phyloP scores from a whole-genome alignment of 1,140 invertebrate species.

The Drosophila arizonae region DNA sequence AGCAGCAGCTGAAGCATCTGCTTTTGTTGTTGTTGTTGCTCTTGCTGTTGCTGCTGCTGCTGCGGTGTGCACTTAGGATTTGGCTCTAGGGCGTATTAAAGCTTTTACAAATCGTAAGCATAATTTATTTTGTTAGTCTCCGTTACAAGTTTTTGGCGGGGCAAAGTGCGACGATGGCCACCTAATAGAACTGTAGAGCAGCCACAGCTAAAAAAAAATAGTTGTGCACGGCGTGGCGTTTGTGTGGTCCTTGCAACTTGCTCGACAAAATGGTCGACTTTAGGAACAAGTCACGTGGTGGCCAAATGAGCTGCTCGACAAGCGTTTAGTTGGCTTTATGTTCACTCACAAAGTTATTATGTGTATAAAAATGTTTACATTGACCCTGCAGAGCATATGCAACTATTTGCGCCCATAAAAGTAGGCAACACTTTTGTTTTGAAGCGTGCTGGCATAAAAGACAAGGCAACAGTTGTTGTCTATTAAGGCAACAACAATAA shows the following conservation, averaged over 20 bases:
- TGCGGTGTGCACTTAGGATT: constrained; percentile 73
- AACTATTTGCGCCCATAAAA: constrained; percentile 23
- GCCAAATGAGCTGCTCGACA: constrained; percentile 1
- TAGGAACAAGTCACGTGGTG: constrained; percentile 7
- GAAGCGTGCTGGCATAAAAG: constrained; percentile 12
- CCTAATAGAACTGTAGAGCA: constrained; percentile 31
- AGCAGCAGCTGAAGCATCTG: constrained; percentile 7
- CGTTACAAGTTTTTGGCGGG: constrained; percentile 49
- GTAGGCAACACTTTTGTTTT: constrained; percentile 24
- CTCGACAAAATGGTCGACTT: not conserved
- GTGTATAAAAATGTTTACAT: constrained; percentile 1
- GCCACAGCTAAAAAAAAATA: constrained; percentile 1
- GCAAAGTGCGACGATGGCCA: constrained; percentile 2
- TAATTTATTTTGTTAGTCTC: constrained; percentile 72
- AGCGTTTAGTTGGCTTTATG: constrained; percentile 1
- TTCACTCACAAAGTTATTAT: constrained; percentile 18
- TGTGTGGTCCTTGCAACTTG: not conserved
- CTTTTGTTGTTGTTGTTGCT: constrained; percentile 34
- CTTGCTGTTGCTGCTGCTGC: constrained; percentile 19
- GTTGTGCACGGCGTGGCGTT: constrained; percentile 1
- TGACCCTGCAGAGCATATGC: not conserved
- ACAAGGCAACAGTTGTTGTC: constrained; percentile 17
- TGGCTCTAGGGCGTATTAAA: constrained; percentile 76
- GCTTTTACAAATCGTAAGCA: constrained; percentile 78
- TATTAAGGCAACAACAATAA: too few species aligned